Percentiles rank a stretch among this genome's conserved stretches.
These are phyloP conservation scores for Thereva nobilitata DNA, from an alignment of 2,888 invertebrate species.

Conservation along the genomic window DNA sequence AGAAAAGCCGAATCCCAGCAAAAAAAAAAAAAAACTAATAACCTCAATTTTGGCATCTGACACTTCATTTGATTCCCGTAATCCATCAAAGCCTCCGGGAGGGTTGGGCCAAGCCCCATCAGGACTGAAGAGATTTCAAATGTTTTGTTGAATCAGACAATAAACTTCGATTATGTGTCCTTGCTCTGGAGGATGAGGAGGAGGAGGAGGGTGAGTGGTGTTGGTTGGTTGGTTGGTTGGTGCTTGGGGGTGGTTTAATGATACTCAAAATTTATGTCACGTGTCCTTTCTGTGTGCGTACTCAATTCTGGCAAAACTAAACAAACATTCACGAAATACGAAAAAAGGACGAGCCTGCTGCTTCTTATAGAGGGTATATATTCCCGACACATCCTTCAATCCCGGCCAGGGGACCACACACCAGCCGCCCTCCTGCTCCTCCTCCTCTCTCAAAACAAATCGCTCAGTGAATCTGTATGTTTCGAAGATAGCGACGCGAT, in stretches of 20 bases:
- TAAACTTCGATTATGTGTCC: conserved; percentile 31
- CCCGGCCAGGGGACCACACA: background rate
- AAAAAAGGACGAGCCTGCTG: too few species aligned
- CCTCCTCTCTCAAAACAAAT: conserved; percentile 13
- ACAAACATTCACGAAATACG: background rate
- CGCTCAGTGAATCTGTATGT: conserved; percentile 1
- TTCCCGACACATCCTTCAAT: too few species aligned
- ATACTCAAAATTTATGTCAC: conserved; percentile 37
- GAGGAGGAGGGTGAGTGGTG: too few species aligned
- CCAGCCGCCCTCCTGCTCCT: conserved; percentile 11
- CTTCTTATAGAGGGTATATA: too few species aligned
- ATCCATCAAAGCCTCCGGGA: conserved; percentile 20
- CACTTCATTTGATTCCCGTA: conserved; percentile 23
- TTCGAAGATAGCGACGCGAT: too few species aligned
- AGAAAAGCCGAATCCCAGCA: conserved; percentile 12
- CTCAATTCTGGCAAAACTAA: conserved; percentile 30
- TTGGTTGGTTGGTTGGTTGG: too few species aligned
- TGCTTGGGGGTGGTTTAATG: background rate
- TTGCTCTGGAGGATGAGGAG: too few species aligned
- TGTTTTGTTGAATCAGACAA: conserved; percentile 32
- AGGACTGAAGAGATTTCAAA: conserved; percentile 13
- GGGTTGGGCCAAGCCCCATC: conserved; percentile 9
- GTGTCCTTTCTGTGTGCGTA: conserved; percentile 26
- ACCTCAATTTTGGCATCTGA: conserved; percentile 5
- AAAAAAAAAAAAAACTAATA: conserved; percentile 21